phyloP scores from a whole-genome alignment of 2,113 vertebrate species.

The Tragulus kanchil region DNA sequence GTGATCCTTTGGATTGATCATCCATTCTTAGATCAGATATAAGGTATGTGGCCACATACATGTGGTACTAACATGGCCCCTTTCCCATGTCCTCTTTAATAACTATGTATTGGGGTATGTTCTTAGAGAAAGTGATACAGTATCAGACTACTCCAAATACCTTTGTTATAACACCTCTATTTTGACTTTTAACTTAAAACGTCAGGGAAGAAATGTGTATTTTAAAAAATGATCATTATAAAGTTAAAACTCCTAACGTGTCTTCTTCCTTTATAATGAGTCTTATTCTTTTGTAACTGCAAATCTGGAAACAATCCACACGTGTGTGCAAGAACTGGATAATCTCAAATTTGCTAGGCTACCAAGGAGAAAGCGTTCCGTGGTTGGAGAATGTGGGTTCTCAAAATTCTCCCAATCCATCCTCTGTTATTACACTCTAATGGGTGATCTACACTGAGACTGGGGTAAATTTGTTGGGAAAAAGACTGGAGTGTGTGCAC shows the following conservation, averaged over 20 bases:
- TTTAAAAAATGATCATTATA: not conserved
- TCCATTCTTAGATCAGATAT: not conserved
- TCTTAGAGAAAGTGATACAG: not conserved
- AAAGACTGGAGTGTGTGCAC: not conserved
- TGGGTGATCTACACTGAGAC: not conserved
- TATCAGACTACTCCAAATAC: not conserved
- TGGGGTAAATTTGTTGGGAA: not conserved
- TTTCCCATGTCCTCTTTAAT: not conserved
- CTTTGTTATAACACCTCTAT: conserved; percentile 3
- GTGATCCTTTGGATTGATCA: not conserved
- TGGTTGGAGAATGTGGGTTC: not conserved
- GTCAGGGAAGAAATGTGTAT: not conserved
- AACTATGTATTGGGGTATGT: not conserved
- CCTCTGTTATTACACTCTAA: not conserved
- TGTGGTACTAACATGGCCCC: not conserved
- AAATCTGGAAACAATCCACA: not conserved
- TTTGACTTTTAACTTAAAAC: not conserved
- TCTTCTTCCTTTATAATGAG: not conserved
- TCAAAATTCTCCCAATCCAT: not conserved
- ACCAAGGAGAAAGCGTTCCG: not conserved
- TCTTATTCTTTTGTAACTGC: not conserved
- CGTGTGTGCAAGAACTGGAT: not conserved
- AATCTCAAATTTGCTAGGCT: not conserved
- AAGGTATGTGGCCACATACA: not conserved
- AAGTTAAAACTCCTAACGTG: conserved; percentile 7